A percentile compares a stretch with the other conserved stretches of the same genome.
These are phyloP conservation scores for Macquaria ambigua DNA, from an alignment of 2,113 vertebrate species.

Conservation along the genomic window DNA sequence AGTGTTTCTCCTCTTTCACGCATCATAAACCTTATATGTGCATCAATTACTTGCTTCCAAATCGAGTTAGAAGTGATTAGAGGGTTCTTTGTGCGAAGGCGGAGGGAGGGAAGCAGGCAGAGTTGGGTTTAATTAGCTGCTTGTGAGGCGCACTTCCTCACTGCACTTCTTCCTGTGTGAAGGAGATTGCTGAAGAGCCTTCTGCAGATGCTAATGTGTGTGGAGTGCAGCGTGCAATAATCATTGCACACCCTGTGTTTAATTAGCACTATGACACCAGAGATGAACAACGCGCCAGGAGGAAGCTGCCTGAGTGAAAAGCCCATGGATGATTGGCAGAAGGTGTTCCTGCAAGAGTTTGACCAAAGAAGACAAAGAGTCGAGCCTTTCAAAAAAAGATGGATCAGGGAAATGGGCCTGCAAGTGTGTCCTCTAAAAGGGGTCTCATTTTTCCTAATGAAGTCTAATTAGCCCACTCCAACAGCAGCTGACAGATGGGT, in stretches of 20 bases:
- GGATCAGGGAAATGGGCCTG: constrained; percentile 22
- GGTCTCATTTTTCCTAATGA: not conserved
- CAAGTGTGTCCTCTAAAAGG: not conserved
- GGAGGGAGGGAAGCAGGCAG: constrained; percentile 50
- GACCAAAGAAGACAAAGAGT: constrained; percentile 37
- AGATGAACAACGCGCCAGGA: constrained; percentile 23
- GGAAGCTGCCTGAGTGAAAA: constrained; percentile 29
- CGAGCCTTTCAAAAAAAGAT: not conserved
- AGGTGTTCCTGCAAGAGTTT: constrained; percentile 7
- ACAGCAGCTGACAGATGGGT: constrained; percentile 66
- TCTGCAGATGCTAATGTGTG: constrained; percentile 68
- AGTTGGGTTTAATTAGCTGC: constrained; percentile 76
- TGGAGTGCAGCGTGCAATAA: constrained; percentile 63
- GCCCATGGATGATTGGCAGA: constrained; percentile 27
- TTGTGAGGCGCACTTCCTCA: constrained; percentile 66
- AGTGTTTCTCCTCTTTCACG: constrained; percentile 45
- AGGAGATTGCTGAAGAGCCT: constrained; percentile 69
- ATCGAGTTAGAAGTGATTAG: constrained; percentile 73
- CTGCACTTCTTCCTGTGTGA: constrained; percentile 66
- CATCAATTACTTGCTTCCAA: constrained; percentile 66
- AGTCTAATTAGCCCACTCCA: constrained; percentile 29
- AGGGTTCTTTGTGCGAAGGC: constrained; percentile 49
- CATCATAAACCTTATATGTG: constrained; percentile 60
- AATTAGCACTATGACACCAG: constrained; percentile 69
- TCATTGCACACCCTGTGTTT: constrained; percentile 47